phyloP scores from a whole-genome alignment of 2,888 invertebrate genomes.

The Hymenopus coronatus region DNA sequence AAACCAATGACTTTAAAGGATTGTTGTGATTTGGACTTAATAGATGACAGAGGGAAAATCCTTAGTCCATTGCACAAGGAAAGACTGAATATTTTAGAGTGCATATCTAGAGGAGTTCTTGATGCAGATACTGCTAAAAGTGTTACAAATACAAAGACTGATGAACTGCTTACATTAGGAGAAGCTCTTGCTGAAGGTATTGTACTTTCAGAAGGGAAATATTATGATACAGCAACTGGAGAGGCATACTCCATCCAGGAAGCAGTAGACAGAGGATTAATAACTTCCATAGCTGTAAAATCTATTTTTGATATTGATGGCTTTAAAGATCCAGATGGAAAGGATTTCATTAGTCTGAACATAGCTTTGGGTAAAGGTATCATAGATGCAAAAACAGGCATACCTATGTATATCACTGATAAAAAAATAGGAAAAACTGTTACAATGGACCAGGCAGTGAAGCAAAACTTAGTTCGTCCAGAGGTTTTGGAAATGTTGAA shows the following conservation, averaged over 20 bases:
- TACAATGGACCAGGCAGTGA: constrained; percentile 75
- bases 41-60: constrained; percentile 74
- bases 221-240: constrained; percentile 69
- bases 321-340: constrained; percentile 77
- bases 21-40: constrained; percentile 69
- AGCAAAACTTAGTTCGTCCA: constrained; percentile 74
- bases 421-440: constrained; percentile 72
- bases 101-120: constrained; percentile 81
- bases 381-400: constrained; percentile 69
- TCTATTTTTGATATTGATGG: constrained; percentile 92
- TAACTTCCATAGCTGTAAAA: constrained; percentile 81
- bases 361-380: constrained; percentile 73
- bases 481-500: constrained; percentile 83
- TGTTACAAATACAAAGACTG: constrained; percentile 74
- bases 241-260: constrained; percentile 76
- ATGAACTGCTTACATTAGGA: constrained; percentile 75
- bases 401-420: constrained; percentile 65
- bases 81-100: constrained; percentile 76
- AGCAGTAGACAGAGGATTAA: constrained; percentile 85
- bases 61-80: constrained; percentile 76
- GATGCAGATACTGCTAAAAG: constrained; percentile 83
- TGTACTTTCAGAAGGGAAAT: constrained; percentile 70
- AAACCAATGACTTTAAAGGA: constrained; percentile 94
- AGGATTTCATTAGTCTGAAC: constrained; percentile 81
- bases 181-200: constrained; percentile 82